Percentiles rank a stretch among this genome's conserved stretches.
phyloP scores from a whole-genome alignment of 2,888 invertebrate species.

The Eupithecia vulgata region DNA sequence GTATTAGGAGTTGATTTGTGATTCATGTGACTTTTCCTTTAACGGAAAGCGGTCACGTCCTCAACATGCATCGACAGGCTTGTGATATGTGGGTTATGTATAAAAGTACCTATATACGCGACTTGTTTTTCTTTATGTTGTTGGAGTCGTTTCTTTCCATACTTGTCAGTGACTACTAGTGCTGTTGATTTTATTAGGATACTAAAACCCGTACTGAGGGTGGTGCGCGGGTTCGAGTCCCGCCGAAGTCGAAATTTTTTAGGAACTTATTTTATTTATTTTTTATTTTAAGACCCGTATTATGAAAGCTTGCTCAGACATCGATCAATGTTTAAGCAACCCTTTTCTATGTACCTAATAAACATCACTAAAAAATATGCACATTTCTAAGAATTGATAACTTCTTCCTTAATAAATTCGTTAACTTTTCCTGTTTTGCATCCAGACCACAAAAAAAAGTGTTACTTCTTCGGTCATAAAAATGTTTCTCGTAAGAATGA shows the following conservation, averaged over 20 bases:
- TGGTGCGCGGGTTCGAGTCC: too few relatives aligned
- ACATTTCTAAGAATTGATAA: background rate
- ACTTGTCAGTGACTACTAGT: background rate
- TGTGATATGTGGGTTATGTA: conserved; percentile 7
- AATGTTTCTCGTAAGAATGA: too few relatives aligned
- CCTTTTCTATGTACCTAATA: too few relatives aligned
- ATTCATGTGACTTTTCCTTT: conserved; percentile 28
- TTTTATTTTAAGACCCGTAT: too few relatives aligned
- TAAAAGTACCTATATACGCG: background rate
- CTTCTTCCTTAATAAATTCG: background rate
- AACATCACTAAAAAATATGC: background rate
- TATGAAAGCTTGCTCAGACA: too few relatives aligned
- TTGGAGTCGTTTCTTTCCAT: background rate
- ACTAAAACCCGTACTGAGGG: background rate
- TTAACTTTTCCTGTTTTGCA: background rate
- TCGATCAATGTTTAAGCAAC: too few relatives aligned
- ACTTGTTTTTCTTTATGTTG: conserved; percentile 1
- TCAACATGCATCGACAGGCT: conserved; percentile 8
- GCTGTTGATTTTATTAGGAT: background rate
- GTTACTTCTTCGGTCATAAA: too few relatives aligned
- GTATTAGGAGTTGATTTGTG: conserved; percentile 39
- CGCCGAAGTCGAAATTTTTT: too few relatives aligned
- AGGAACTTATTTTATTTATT: too few relatives aligned
- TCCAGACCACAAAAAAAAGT: too few relatives aligned
- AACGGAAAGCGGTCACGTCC: conserved; percentile 31